Evolutionary conservation across 2,113 vertebrate genomes (phyloP), one percentile per base, ranked within the genome.

Genomic region (Microcebus tavaratra): DNA sequence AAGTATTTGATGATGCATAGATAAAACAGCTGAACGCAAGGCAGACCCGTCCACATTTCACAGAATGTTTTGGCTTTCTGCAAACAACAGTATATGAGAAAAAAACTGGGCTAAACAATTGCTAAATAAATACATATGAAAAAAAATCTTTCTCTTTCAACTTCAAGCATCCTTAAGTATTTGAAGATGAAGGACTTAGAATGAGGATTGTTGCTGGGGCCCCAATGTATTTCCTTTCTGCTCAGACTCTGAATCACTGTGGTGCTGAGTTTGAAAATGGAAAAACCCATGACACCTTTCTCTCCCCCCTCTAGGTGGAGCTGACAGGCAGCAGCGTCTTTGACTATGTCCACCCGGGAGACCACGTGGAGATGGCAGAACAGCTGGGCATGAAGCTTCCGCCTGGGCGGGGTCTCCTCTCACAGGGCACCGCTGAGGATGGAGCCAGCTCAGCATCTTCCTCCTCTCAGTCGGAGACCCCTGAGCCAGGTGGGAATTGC

Each of bases 341-440:
- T 96, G 99, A 99, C 98, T 99, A 99, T 98, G 99, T 99, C 96
- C 99, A 99, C 98, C 99, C 99, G 0, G 99, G 99, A 86, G 99
- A 99, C 98, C 99, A 99, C 59, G 99, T 99, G 98, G 99, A 99
- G 98, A 99, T 99, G 99, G 99, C 99, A 7, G 99, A 99, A 98
- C 99, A 99, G 99, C 99, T 99, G 96, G 99, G 99, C 97, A 99
- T 99, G 99, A 99, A 99, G 99, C 99, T 99, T 95, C 99, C 99
- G 45, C 99, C 99, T 4, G 99, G 99, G 83, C 98, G 99, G 98
- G 99, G 99, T 57, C 98, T 99, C 76, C 99, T 99, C 97, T 99
- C 99, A 0, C 99, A 99, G 98, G 99, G 99, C 91, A 98, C 99
- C 2, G 98, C 99, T 5, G 99, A 99, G 97, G 99, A 99, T 34